These are phyloP conservation scores for Euglossa dilemma DNA, from an alignment of 1,140 invertebrate species.

Conservation along the genomic window DNA sequence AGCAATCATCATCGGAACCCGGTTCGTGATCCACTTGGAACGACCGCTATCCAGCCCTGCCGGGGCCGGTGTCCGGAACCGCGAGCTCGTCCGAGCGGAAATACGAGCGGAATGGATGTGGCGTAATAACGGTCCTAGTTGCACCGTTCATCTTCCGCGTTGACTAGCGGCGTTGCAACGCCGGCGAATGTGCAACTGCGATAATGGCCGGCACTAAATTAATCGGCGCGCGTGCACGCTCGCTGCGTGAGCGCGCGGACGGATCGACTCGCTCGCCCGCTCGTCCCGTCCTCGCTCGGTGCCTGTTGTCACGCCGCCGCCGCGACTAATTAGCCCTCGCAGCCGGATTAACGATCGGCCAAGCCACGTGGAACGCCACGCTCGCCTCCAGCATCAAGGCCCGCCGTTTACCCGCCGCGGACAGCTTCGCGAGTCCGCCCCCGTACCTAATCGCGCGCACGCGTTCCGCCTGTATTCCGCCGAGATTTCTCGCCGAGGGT, in stretches of 20 bases:
- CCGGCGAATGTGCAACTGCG: constrained; percentile 65
- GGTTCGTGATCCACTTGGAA: constrained; percentile 3
- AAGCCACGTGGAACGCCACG: constrained; percentile 28
- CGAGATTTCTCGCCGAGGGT: not conserved
- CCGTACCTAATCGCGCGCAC: not conserved
- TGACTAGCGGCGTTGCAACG: constrained; percentile 56
- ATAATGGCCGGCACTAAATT: constrained; percentile 73
- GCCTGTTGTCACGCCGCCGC: constrained; percentile 43
- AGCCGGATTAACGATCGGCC: constrained; percentile 63
- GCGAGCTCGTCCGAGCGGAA: constrained; percentile 57
- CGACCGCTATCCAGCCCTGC: not conserved
- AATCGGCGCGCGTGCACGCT: constrained; percentile 52
- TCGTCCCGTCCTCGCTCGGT: constrained; percentile 1
- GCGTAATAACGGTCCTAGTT: constrained; percentile 69
- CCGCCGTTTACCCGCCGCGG: constrained; percentile 4
- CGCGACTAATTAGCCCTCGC: constrained; percentile 60
- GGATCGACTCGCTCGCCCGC: constrained; percentile 27
- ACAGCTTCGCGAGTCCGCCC: constrained; percentile 14
- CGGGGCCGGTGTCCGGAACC: constrained; percentile 29
- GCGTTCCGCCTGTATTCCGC: too few relatives aligned
- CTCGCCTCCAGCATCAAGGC: not conserved
- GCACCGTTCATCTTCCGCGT: constrained; percentile 70
- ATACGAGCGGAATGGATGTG: constrained; percentile 67
- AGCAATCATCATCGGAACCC: constrained; percentile 12
- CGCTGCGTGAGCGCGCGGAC: constrained; percentile 33